Evolutionary conservation across 2,888 invertebrate genomes (phyloP).

Genomic region (Dinocampus coccinellae): DNA sequence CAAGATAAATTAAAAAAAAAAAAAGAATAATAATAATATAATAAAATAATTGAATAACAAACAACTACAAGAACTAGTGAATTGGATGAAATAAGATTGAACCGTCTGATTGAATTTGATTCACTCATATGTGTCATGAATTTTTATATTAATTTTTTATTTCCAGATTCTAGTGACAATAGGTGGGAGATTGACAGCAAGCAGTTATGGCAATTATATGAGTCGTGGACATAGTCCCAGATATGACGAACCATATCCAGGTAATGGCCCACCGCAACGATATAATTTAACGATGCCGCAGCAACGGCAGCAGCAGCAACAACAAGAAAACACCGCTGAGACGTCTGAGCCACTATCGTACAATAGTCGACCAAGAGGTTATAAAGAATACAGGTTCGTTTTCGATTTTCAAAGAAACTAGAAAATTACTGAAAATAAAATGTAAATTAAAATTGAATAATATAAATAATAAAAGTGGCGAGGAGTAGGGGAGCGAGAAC

Average conservation of each 20-base stretch:
- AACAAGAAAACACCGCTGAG: conserved; percentile 58
- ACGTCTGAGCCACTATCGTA: conserved; percentile 85
- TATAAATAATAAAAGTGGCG: not conserved
- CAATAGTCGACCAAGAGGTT: conserved; percentile 86
- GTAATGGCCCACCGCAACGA: conserved; percentile 59
- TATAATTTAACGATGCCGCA: conserved; percentile 53
- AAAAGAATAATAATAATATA: not conserved
- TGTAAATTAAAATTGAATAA: not conserved
- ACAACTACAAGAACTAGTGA: too few species aligned
- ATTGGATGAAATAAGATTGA: too few species aligned
- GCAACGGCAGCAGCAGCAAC: conserved; percentile 55
- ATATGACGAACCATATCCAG: conserved; percentile 63
- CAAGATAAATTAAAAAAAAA: not conserved
- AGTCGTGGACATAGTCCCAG: conserved; percentile 68
- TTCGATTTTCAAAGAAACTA: not conserved
- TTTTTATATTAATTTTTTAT: not conserved
- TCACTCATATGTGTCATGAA: too few species aligned
- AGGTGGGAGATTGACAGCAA: conserved; percentile 52
- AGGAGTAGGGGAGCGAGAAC: not conserved
- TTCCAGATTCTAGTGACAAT: conserved; percentile 58
- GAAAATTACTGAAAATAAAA: not conserved
- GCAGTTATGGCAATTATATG: conserved; percentile 66
- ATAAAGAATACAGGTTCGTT: conserved; percentile 72
- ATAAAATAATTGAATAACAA: too few species aligned
- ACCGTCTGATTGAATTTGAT: too few species aligned